Percentiles rank a stretch among this genome's conserved stretches.
phyloP scores from a whole-genome alignment of 2,113 vertebrate genomes.

The Oplegnathus fasciatus region DNA sequence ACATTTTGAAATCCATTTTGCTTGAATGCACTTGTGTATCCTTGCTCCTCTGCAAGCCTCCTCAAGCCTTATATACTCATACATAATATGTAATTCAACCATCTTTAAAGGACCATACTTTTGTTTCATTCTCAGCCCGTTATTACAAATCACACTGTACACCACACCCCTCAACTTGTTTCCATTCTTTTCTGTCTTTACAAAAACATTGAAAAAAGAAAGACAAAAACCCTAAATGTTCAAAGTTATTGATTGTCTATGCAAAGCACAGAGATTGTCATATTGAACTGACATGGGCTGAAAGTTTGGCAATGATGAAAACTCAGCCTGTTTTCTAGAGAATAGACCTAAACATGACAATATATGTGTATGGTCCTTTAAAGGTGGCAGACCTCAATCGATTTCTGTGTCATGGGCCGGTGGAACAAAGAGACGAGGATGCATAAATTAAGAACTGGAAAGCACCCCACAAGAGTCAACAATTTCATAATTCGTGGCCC shows the following conservation, averaged over 20 bases:
- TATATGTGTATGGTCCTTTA: not conserved
- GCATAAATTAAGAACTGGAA: not conserved
- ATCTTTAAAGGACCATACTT: not conserved
- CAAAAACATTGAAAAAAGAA: not conserved
- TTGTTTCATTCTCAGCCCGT: not conserved
- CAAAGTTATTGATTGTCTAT: not conserved
- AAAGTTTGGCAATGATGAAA: constrained; percentile 1
- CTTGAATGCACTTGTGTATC: not conserved
- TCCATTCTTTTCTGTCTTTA: not conserved
- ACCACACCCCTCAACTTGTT: not conserved
- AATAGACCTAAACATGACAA: not conserved
- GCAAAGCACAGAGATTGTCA: not conserved
- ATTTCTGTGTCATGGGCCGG: not conserved
- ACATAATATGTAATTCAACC: not conserved
- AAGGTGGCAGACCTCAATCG: constrained; percentile 13
- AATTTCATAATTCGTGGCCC: constrained; percentile 29
- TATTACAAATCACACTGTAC: not conserved
- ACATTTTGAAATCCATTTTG: not conserved
- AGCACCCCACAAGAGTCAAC: not conserved
- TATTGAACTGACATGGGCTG: not conserved
- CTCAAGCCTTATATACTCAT: too few species aligned
- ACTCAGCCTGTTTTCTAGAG: not conserved
- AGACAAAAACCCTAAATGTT: not conserved
- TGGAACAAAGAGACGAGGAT: constrained; percentile 15
- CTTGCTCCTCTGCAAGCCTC: too few species aligned